phyloP scores from a whole-genome alignment of 1,140 invertebrate species.

The Zophobas morio region DNA sequence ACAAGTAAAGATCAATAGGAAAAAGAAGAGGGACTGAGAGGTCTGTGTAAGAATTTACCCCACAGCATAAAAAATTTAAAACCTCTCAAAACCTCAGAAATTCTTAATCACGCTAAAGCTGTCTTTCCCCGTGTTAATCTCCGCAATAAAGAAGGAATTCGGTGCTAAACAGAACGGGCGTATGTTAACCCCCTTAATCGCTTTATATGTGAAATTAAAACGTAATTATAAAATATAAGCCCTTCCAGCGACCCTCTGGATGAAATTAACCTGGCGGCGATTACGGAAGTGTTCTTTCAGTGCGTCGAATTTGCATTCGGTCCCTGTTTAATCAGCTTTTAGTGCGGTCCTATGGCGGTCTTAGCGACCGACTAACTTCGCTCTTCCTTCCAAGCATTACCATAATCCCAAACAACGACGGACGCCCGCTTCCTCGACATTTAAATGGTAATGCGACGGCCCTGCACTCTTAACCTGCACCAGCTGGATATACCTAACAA shows the following conservation, averaged over 20 bases:
- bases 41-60: too few relatives aligned
- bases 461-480: slow-evolving; percentile 31
- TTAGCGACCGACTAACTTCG: slow-evolving; percentile 51
- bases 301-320: slow-evolving; percentile 52
- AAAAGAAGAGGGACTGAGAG: too few relatives aligned
- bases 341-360: slow-evolving; percentile 49
- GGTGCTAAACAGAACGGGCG: slow-evolving; percentile 23
- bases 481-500: slow-evolving; percentile 45
- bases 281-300: slow-evolving; percentile 56
- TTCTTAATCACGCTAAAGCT: too few relatives aligned
- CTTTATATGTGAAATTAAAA: slow-evolving; percentile 58
- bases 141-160: too few relatives aligned
- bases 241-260: slow-evolving; percentile 23
- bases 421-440: slow-evolving; percentile 47
- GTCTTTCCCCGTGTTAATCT: too few relatives aligned
- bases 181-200: slow-evolving; percentile 50
- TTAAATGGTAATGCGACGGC: slow-evolving; percentile 54
- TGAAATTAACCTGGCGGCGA: slow-evolving; percentile 56
- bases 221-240: slow-evolving; percentile 54
- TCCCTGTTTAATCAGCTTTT: slow-evolving; percentile 57
- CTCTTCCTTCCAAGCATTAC: slow-evolving; percentile 52
- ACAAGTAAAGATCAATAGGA: too few relatives aligned
- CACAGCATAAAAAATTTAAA: too few relatives aligned
- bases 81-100: too few relatives aligned
- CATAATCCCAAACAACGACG: slow-evolving; percentile 52